Conservation (phyloP, 2,888 invertebrate species). For the Nudaria mundana region DNA sequence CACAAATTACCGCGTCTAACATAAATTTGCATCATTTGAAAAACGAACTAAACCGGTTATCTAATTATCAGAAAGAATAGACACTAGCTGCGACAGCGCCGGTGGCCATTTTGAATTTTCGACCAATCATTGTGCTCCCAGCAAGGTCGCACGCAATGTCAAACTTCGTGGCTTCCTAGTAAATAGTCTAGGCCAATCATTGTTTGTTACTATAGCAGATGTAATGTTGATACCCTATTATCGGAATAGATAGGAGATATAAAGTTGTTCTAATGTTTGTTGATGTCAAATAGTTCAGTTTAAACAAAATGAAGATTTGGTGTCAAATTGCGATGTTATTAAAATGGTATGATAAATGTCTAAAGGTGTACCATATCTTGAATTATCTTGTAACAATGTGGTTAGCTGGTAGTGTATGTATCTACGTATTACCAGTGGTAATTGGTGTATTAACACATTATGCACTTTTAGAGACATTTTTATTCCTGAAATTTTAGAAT, state of each 20-base stretch:
- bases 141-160: conserved; percentile 77
- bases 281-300: neutral
- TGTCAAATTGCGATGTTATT: too few species aligned
- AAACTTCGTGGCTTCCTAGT: conserved; percentile 72
- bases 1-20: conserved; percentile 30
- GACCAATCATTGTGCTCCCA: conserved; percentile 58
- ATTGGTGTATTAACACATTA: too few species aligned
- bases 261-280: conserved; percentile 19
- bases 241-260: conserved; percentile 30
- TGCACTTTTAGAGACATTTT: too few species aligned
- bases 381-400: too few species aligned
- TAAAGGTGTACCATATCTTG: too few species aligned
- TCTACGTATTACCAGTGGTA: too few species aligned
- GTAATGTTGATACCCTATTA: conserved; percentile 38
- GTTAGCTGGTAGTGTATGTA: too few species aligned
- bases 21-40: conserved; percentile 48
- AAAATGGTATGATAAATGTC: too few species aligned
- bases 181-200: conserved; percentile 63
- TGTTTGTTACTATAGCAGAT: conserved; percentile 67
- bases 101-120: conserved; percentile 62
- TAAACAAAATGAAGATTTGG: too few species aligned
- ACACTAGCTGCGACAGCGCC: conserved; percentile 52
- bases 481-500: too few species aligned
- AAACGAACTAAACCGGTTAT: conserved; percentile 68
- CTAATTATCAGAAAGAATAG: conserved; percentile 75